phyloP scores from a whole-genome alignment of 2,113 vertebrate genomes.

The Cottus gobio region DNA sequence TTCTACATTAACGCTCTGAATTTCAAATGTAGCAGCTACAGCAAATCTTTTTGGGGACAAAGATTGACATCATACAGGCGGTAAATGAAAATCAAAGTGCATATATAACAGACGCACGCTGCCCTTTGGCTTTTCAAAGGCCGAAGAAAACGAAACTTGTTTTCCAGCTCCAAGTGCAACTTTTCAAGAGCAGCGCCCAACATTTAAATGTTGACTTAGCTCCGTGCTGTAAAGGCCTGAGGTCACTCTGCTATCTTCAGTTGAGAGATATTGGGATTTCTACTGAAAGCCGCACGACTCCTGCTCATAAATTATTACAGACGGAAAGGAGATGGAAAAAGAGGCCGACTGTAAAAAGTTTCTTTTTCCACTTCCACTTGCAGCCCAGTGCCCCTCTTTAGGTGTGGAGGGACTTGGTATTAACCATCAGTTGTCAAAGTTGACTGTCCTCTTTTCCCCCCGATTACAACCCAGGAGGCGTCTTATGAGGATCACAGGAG shows the following conservation, averaged over 20 bases:
- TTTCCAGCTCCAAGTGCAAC: neutral
- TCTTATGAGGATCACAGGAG: conserved; percentile 16
- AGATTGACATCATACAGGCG: neutral
- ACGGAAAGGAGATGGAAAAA: conserved; percentile 1
- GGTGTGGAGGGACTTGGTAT: conserved; percentile 8
- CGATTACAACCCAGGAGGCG: neutral
- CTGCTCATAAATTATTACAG: conserved; percentile 1
- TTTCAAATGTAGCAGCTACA: neutral
- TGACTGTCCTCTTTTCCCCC: neutral
- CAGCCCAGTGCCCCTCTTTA: neutral
- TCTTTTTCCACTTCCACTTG: neutral
- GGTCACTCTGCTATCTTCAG: conserved; percentile 9
- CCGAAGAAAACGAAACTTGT: neutral
- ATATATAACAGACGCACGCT: neutral
- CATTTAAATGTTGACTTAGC: neutral
- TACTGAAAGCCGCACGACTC: neutral
- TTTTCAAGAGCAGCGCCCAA: neutral
- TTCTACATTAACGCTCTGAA: neutral
- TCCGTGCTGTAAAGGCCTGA: neutral
- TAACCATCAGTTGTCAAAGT: conserved; percentile 34
- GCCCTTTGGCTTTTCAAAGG: neutral
- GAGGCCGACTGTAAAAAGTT: neutral
- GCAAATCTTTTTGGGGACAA: neutral
- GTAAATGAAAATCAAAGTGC: neutral
- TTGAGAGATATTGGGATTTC: conserved; percentile 10